These are phyloP conservation scores for Centropus unirufus DNA, from an alignment of 2,113 vertebrate genomes.

Conservation along the genomic window DNA sequence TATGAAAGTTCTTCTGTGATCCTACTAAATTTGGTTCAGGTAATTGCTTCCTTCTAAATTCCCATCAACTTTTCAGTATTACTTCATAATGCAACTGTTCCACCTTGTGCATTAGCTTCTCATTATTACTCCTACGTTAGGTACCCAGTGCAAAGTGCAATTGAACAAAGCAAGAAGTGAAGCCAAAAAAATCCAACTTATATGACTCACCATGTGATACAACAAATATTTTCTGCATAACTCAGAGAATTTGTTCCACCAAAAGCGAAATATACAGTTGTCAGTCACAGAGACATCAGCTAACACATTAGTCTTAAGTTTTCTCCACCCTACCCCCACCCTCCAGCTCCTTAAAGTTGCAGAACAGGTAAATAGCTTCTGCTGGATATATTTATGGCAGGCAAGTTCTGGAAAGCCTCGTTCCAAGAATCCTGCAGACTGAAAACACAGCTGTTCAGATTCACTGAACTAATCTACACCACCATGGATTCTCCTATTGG, in stretches of 20 bases:
- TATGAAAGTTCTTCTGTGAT: neutral
- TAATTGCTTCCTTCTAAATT: neutral
- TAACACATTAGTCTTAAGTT: neutral
- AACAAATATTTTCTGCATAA: neutral
- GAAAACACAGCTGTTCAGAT: conserved; percentile 60
- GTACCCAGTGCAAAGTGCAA: conserved; percentile 3
- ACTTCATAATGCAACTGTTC: conserved; percentile 12
- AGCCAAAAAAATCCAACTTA: neutral
- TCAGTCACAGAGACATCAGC: neutral
- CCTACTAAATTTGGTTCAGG: neutral
- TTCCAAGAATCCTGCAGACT: conserved; percentile 18
- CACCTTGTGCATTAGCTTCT: neutral
- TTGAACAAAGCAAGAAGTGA: neutral
- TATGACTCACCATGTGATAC: neutral
- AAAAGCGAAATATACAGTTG: neutral
- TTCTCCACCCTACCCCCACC: neutral
- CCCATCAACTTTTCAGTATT: neutral
- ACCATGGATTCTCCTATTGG: neutral
- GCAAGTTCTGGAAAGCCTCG: conserved; percentile 38
- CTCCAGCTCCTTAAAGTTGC: neutral
- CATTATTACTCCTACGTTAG: conserved; percentile 32
- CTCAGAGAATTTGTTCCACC: neutral
- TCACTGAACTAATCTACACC: conserved; percentile 13
- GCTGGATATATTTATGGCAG: neutral
- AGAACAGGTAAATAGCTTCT: conserved; percentile 6